Conservation (phyloP, 2,888 invertebrate genomes). For the Metalampra italica region DNA sequence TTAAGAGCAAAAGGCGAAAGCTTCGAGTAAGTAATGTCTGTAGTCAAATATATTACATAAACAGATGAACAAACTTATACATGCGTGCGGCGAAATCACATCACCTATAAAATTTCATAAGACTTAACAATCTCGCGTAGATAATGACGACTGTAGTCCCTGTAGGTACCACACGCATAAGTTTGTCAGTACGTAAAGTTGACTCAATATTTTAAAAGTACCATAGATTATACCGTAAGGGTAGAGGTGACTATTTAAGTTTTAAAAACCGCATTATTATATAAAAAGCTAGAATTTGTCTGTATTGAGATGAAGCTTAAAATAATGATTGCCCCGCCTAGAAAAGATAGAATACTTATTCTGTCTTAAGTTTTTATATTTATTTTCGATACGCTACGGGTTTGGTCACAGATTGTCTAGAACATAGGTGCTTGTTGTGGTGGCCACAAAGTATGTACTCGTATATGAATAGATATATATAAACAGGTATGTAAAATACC, state of each 20-base stretch:
- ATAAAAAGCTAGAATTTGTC: neutral
- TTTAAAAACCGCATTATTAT: constrained; percentile 11
- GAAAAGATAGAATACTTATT: neutral
- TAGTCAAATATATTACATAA: neutral
- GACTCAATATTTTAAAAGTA: constrained; percentile 9
- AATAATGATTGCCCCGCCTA: neutral
- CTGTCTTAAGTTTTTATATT: neutral
- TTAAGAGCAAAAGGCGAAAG: neutral
- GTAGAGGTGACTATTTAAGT: constrained; percentile 20
- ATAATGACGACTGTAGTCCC: neutral
- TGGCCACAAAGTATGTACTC: neutral
- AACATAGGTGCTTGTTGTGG: neutral
- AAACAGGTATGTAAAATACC: neutral
- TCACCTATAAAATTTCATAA: neutral
- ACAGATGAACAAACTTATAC: neutral
- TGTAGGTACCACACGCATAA: neutral
- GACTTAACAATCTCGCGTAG: neutral
- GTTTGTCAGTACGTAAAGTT: neutral
- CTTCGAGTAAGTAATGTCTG: neutral
- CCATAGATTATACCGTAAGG: constrained; percentile 16
- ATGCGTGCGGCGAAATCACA: neutral
- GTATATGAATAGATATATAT: neutral
- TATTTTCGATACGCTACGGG: neutral
- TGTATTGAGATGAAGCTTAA: neutral
- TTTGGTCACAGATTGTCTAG: neutral